phyloP scores from a whole-genome alignment of 2,888 invertebrate genomes.

The Cataglyphis altisquamis region DNA sequence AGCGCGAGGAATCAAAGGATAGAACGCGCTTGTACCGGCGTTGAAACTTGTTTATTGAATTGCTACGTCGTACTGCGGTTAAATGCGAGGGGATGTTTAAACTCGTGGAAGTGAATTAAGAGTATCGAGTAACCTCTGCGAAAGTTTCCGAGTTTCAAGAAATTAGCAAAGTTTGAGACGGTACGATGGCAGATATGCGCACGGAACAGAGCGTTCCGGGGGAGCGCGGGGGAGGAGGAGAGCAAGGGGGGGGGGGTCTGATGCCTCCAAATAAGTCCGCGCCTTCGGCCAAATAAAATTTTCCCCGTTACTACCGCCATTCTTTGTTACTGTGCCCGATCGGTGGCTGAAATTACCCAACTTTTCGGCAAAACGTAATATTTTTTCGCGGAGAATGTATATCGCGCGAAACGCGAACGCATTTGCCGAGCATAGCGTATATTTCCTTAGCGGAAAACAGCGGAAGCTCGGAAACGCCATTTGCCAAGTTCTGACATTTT shows the following conservation, averaged over 20 bases:
- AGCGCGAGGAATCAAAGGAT: constrained; percentile 41
- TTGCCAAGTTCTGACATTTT: constrained; percentile 14
- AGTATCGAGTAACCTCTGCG: constrained; percentile 76
- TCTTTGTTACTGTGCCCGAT: not conserved
- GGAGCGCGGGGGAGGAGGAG: too few relatives aligned
- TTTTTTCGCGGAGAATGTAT: constrained; percentile 51
- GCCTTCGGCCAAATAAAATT: constrained; percentile 65
- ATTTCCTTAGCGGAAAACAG: not conserved
- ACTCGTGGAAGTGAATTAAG: constrained; percentile 77
- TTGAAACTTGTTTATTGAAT: constrained; percentile 74
- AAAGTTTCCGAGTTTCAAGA: constrained; percentile 75
- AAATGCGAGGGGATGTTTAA: constrained; percentile 76
- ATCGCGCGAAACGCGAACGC: not conserved
- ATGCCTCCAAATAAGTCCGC: constrained; percentile 66
- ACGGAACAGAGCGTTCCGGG: constrained; percentile 37
- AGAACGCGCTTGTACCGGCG: constrained; percentile 44
- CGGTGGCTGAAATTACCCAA: constrained; percentile 21
- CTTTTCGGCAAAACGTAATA: constrained; percentile 51
- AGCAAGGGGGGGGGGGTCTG: not conserved
- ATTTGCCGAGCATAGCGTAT: not conserved
- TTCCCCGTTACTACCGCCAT: constrained; percentile 22
- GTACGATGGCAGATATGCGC: constrained; percentile 41
- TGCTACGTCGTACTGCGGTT: constrained; percentile 72
- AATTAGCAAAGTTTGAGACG: constrained; percentile 74
- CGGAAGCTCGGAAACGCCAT: not conserved